Base-by-base conservation (phyloP, 2,888 invertebrate species). In the Podabrus alpinus region DNA sequence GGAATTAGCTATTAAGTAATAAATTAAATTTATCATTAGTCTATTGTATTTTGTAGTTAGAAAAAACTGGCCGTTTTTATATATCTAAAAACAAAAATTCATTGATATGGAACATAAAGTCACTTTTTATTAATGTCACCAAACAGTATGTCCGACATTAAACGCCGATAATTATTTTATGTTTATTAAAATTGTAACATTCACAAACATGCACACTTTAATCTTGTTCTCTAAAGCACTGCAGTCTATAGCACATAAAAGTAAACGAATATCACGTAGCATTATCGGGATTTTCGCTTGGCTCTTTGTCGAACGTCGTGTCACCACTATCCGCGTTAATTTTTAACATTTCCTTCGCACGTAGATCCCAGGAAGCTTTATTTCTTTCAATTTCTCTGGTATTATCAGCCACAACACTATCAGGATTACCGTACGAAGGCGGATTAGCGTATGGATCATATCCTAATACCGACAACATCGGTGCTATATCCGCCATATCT, bases 401-500 rank as follows among this genome's bases (percentile, higher is more conserved):
- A 88, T 92, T 92, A 86, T 91, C 90, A 84, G 92, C 92, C 77
- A 94, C 94, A 86, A 92, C 89, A 80, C 91, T 89, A 87, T 96
- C 95, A 60, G 96, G 94, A 82, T 92, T 91, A 81, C 96, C 97
- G 90, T 99, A 99, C 86, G 94, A 92, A 79, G 99, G 99, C 78
- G 98, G 98, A 90, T 98, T 98, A 83, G 95, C 95, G 87, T 94
- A 93, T 25, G 99, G 98, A 90, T 99, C 97, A 89, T 99, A 99
- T 78, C 98, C 96, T 81, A 95, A 90, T 83, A 94, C 92, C 61
- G 94, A 93, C 81, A 98, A 90, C 98, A 98, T 98, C 76, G 98
- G 98, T 79, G 98, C 98, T 83, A 98, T 92, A 82, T 94, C 93
- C 15, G 94, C 94, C 96, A 97, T 97, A 87, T 97, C 97, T 78